A percentile compares a stretch with the other conserved stretches of the same genome.
phyloP scores from a whole-genome alignment of 2,797 vertebrate genomes.

The Brachymystax lenok region DNA sequence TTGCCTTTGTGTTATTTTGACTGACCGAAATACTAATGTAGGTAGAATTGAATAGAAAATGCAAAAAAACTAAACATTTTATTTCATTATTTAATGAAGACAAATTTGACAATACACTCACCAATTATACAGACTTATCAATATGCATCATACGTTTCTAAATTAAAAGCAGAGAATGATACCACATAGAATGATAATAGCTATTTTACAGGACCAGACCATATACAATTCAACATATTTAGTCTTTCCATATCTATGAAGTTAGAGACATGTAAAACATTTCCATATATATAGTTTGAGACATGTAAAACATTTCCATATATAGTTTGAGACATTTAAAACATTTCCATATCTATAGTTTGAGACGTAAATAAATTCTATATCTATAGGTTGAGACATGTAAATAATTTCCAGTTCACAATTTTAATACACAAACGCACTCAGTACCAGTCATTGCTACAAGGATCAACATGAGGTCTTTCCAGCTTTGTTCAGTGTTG shows the following conservation, averaged over 20 bases:
- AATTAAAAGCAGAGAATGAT: background rate
- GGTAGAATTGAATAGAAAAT: background rate
- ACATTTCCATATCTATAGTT: no score
- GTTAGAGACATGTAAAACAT: no score
- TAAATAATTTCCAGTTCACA: background rate
- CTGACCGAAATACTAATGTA: background rate
- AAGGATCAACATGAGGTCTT: background rate
- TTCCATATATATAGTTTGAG: no score
- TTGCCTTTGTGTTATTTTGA: background rate
- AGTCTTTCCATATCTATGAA: background rate
- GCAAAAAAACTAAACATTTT: no score
- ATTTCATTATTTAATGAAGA: background rate
- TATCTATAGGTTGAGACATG: no score
- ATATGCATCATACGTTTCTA: background rate
- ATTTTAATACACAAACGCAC: background rate
- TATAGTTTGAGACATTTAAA: no score
- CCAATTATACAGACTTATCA: background rate
- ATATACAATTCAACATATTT: background rate
- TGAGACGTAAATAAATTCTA: no score
- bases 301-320: no score
- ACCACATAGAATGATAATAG: background rate
- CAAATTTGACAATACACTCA: background rate
- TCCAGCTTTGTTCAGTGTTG: constrained; percentile 44
- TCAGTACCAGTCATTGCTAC: background rate
- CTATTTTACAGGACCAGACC: background rate